phyloP scores from a whole-genome alignment of 2,888 invertebrate genomes.

The Arrhopalites spinosus region DNA sequence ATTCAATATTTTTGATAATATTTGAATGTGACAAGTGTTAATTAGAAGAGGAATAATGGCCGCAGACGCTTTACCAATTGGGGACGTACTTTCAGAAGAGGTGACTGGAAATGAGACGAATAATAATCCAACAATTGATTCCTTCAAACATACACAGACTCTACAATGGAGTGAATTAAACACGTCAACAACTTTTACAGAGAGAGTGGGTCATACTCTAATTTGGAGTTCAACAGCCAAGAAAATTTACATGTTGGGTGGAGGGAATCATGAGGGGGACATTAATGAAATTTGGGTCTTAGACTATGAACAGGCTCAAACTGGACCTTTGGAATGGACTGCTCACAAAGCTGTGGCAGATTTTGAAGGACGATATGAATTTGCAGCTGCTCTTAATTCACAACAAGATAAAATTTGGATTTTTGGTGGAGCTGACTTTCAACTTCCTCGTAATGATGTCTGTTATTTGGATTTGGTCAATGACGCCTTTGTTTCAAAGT shows the following conservation, averaged over 20 bases:
- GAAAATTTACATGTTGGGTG: constrained; percentile 35
- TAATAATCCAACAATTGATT: background rate
- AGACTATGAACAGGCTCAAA: constrained; percentile 2
- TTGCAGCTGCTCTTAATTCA: constrained; percentile 23
- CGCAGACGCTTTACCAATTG: background rate
- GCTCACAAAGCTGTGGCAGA: background rate
- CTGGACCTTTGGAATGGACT: constrained; percentile 5
- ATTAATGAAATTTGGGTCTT: constrained; percentile 32
- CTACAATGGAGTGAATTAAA: constrained; percentile 1
- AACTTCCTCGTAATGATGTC: constrained; percentile 32
- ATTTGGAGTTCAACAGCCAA: background rate
- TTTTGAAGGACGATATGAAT: constrained; percentile 37
- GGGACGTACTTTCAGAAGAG: background rate
- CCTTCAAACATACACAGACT: background rate
- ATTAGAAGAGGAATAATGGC: background rate
- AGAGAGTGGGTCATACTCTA: constrained; percentile 33
- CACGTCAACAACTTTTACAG: constrained; percentile 4
- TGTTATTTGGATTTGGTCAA: constrained; percentile 21
- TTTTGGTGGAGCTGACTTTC: constrained; percentile 39
- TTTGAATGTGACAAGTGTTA: background rate
- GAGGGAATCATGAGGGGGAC: constrained; percentile 39
- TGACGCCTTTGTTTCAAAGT: constrained; percentile 8
- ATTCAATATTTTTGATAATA: no score
- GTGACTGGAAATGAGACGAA: background rate
- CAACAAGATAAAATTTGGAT: constrained; percentile 27